phyloP scores from a whole-genome alignment of 2,113 vertebrate species.

The Sminthopsis crassicaudata region DNA sequence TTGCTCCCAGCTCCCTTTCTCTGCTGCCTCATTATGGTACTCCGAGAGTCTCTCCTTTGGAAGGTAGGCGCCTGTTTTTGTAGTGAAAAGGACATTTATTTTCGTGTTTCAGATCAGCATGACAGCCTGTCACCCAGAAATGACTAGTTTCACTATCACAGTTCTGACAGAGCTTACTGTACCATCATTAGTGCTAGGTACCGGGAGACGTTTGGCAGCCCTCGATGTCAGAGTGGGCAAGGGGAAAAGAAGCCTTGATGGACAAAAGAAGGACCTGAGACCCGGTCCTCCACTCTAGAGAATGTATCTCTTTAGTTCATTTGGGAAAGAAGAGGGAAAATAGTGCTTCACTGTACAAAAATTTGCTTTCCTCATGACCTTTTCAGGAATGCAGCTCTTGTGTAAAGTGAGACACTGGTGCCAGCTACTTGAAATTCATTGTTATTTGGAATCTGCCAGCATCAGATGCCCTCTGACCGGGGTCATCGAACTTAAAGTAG shows the following conservation, averaged over 20 bases:
- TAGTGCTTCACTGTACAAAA: not conserved
- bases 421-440: not conserved
- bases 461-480: not conserved
- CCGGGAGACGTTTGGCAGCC: not conserved
- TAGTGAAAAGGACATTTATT: not conserved
- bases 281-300: not conserved
- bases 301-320: not conserved
- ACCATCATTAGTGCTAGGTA: not conserved
- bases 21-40: not conserved
- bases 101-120: not conserved
- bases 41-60: not conserved
- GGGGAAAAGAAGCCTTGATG: not conserved
- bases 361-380: not conserved
- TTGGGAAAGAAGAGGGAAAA: not conserved
- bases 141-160: not conserved
- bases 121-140: not conserved
- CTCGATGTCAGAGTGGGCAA: not conserved
- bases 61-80: not conserved
- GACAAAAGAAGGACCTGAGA: not conserved
- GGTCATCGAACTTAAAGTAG: not conserved
- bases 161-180: not conserved
- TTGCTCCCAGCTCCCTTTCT: not conserved
- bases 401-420: not conserved
- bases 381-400: not conserved
- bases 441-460: not conserved